Evolutionary conservation across 2,113 vertebrate genomes (phyloP).

Genomic region (Nesoenas mayeri): DNA sequence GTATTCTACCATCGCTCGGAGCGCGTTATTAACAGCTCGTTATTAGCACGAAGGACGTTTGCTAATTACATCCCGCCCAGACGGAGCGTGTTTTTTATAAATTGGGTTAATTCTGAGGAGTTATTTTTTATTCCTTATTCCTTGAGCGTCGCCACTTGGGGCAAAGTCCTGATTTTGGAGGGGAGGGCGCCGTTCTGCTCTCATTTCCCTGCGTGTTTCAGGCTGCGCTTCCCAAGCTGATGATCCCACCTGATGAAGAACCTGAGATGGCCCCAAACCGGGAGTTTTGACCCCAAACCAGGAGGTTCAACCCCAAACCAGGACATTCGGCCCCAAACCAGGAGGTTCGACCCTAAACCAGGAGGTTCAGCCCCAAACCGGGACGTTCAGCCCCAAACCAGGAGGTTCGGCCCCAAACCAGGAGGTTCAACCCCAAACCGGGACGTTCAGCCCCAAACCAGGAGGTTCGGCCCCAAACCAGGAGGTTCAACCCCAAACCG

Average conservation of each 20-base stretch:
- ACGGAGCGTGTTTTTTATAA: background rate
- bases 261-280: background rate
- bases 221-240: background rate
- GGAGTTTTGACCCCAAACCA: background rate
- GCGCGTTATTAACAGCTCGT: background rate
- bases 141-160: background rate
- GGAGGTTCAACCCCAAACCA: no score
- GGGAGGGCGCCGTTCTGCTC: background rate
- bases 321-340: background rate
- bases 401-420: background rate
- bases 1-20: no score
- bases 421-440: background rate
- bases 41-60: background rate
- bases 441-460: no score
- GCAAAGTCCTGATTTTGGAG: background rate
- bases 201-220: background rate
- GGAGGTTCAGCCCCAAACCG: background rate
- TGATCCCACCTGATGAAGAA: background rate
- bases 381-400: no score
- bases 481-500: background rate
- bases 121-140: background rate
- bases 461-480: no score
- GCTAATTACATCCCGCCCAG: background rate
- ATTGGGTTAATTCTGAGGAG: background rate
- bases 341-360: background rate